phyloP scores from a whole-genome alignment of 2,888 invertebrate genomes.

The Dioctria rufipes region DNA sequence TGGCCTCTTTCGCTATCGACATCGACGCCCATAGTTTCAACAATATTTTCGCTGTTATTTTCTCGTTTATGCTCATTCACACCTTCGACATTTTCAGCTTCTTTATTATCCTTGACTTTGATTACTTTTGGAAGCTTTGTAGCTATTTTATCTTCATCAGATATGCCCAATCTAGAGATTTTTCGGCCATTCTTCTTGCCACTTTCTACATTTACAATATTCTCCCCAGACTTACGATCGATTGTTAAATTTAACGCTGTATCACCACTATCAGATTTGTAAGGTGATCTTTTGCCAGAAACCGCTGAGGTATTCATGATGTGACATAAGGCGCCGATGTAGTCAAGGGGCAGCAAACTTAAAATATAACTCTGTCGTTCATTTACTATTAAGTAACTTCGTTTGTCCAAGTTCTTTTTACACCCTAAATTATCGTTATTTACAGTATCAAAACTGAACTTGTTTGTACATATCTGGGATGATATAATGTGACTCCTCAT shows the following conservation, averaged over 20 bases:
- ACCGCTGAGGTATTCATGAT: slow-evolving; percentile 73
- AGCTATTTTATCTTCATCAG: neutral
- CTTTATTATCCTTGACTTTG: slow-evolving; percentile 17
- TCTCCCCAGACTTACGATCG: slow-evolving; percentile 58
- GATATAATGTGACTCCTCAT: slow-evolving; percentile 76
- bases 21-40: neutral
- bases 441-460: slow-evolving; percentile 74
- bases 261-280: slow-evolving; percentile 57
- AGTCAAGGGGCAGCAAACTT: slow-evolving; percentile 78
- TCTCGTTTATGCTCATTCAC: neutral
- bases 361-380: slow-evolving; percentile 73
- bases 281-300: slow-evolving; percentile 52
- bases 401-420: slow-evolving; percentile 19
- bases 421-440: slow-evolving; percentile 64
- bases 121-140: neutral
- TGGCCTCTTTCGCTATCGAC: slow-evolving; percentile 59
- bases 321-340: slow-evolving; percentile 85
- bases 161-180: slow-evolving; percentile 1
- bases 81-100: neutral
- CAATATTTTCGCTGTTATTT: slow-evolving; percentile 18
- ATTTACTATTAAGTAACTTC: slow-evolving; percentile 26
- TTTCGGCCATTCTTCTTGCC: neutral
- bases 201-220: slow-evolving; percentile 37
- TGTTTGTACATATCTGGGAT: slow-evolving; percentile 76
- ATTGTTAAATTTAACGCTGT: slow-evolving; percentile 64